Evolutionary conservation across 1,140 invertebrate species (phyloP).

Genomic region (Leptoteleia sp.): DNA sequence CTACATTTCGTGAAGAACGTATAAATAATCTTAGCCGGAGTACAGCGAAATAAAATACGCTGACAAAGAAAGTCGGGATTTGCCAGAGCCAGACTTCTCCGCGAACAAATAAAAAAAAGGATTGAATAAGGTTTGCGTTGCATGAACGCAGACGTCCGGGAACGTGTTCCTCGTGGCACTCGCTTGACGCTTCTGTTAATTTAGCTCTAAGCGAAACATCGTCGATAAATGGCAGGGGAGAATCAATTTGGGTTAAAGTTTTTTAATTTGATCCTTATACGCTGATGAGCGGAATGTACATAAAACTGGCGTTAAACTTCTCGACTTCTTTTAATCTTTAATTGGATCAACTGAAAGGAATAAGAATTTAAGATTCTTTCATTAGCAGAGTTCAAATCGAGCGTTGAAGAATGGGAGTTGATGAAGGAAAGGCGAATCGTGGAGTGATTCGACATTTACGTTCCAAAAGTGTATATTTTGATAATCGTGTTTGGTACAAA

Average conservation of each 20-base stretch:
- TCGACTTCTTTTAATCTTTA: constrained; percentile 48
- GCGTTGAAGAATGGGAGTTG: constrained; percentile 18
- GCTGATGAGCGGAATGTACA: constrained; percentile 49
- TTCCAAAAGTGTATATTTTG: constrained; percentile 13
- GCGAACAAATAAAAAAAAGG: not conserved
- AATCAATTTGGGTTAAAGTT: constrained; percentile 44
- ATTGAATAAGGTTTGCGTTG: constrained; percentile 2
- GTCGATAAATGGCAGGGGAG: constrained; percentile 5
- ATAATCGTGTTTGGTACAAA: constrained; percentile 31
- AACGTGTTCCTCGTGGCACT: not conserved
- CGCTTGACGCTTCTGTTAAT: constrained; percentile 3
- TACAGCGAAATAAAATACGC: not conserved
- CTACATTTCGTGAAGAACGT: not conserved
- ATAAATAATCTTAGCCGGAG: not conserved
- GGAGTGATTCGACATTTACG: not conserved
- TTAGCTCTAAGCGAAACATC: constrained; percentile 16
- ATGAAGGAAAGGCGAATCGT: not conserved
- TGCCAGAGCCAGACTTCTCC: not conserved
- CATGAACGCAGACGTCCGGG: too few relatives aligned
- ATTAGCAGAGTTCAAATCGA: constrained; percentile 33
- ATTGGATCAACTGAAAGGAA: constrained; percentile 51
- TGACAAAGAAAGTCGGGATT: constrained; percentile 1
- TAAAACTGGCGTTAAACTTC: constrained; percentile 41
- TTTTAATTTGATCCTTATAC: constrained; percentile 46
- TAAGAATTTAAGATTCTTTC: constrained; percentile 36